A percentile compares a stretch with the other conserved stretches of the same genome.
These are phyloP conservation scores for Papilio aristodemus DNA, from an alignment of 1,140 invertebrate genomes.

Conservation along the genomic window DNA sequence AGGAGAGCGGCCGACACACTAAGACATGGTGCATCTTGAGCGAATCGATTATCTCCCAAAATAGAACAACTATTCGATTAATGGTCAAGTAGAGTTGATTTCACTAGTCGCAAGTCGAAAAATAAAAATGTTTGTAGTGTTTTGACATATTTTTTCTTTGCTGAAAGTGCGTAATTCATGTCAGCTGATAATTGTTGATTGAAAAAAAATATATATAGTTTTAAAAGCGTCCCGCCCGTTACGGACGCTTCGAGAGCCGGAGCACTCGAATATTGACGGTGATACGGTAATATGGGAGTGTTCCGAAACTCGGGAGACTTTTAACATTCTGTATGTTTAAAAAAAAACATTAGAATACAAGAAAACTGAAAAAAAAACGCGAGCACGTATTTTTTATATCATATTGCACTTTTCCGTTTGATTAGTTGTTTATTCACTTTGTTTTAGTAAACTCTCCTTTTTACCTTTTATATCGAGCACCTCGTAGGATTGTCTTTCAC, in stretches of 20 bases:
- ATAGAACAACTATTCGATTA: conserved; percentile 70
- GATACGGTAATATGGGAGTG: conserved; percentile 57
- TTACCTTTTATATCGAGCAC: conserved; percentile 27
- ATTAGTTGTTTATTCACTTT: conserved; percentile 29
- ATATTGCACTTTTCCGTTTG: conserved; percentile 25
- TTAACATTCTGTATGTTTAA: conserved; percentile 63
- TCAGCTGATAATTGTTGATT: conserved; percentile 76
- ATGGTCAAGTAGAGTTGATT: conserved; percentile 81
- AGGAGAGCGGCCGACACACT: conserved; percentile 64
- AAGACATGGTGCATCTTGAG: conserved; percentile 75
- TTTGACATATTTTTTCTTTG: conserved; percentile 82
- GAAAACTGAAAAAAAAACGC: conserved; percentile 22
- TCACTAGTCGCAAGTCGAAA: conserved; percentile 80
- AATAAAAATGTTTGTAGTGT: conserved; percentile 80
- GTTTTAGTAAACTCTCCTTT: conserved; percentile 18
- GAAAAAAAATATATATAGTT: conserved; percentile 58
- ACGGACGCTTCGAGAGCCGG: conserved; percentile 50
- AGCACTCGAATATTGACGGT: conserved; percentile 66
- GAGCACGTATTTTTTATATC: conserved; percentile 19
- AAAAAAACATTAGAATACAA: conserved; percentile 15
- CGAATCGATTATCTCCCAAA: conserved; percentile 66
- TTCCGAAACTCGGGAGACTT: conserved; percentile 59
- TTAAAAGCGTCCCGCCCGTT: conserved; percentile 33
- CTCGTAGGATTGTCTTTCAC: conserved; percentile 11
- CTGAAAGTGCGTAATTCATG: conserved; percentile 82